Evolutionary conservation across 2,888 invertebrate genomes (phyloP).

Genomic region (Tineola bisselliella): DNA sequence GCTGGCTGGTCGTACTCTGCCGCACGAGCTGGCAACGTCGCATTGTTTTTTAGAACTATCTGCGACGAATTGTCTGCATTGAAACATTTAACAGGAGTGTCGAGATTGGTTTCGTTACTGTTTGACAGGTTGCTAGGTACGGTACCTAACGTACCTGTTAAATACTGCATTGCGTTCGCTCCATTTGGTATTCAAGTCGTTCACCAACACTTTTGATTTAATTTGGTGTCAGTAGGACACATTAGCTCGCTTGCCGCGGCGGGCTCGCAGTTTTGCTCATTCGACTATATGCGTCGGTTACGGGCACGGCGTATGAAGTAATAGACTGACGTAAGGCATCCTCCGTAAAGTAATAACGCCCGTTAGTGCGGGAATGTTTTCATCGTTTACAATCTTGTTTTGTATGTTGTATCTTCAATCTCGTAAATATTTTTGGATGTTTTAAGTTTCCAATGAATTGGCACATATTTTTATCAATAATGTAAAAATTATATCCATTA

Average conservation of each 20-base stretch:
- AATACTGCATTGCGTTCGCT: background rate
- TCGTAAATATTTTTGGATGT: no score
- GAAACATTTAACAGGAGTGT: background rate
- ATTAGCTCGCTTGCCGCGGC: constrained; percentile 31
- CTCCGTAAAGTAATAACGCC: constrained; percentile 8
- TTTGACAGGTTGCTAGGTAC: constrained; percentile 3
- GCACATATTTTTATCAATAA: no score
- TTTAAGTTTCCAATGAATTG: no score
- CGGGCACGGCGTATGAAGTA: constrained; percentile 34
- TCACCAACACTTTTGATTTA: constrained; percentile 34
- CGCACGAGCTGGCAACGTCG: constrained; percentile 64
- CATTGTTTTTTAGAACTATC: constrained; percentile 29
- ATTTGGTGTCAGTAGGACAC: constrained; percentile 54
- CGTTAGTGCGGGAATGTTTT: background rate
- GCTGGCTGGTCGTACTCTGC: constrained; percentile 43
- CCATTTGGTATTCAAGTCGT: constrained; percentile 5
- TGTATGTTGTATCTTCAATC: background rate
- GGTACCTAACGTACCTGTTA: no score
- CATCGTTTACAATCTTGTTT: background rate
- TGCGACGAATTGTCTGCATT: constrained; percentile 7
- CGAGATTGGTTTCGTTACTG: background rate
- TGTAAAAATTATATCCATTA: no score
- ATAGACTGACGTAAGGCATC: constrained; percentile 25
- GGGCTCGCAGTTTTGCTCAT: background rate
- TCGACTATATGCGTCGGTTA: constrained; percentile 18